Percentiles rank a stretch among this genome's conserved stretches.
These are phyloP conservation scores for Saturnia japonica DNA, from an alignment of 2,888 invertebrate genomes.

Conservation along the genomic window DNA sequence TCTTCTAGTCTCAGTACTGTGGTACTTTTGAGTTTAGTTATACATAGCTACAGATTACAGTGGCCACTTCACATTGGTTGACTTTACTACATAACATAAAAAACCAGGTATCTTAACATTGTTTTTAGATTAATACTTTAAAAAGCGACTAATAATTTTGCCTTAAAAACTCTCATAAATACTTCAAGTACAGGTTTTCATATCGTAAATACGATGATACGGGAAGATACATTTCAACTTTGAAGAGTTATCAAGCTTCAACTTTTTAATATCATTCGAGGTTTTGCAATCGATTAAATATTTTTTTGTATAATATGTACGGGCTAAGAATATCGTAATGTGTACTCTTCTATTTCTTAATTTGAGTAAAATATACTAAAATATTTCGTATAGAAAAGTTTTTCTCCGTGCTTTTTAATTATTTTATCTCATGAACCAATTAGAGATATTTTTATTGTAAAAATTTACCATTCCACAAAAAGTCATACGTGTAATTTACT, in stretches of 20 bases:
- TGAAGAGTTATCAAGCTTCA: not conserved
- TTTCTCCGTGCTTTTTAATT: no score
- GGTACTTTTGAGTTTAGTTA: no score
- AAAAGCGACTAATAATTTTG: not conserved
- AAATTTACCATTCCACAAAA: no score
- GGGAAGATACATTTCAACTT: slow-evolving; percentile 1
- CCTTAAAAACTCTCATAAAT: not conserved
- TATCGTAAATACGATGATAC: slow-evolving; percentile 2
- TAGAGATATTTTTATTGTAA: no score
- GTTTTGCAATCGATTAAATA: not conserved
- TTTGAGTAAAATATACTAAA: not conserved
- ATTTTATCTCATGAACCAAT: no score
- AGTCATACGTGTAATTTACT: no score
- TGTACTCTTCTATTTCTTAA: not conserved
- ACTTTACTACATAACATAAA: no score
- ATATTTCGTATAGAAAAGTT: not conserved
- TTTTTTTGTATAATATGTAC: not conserved
- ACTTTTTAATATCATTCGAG: slow-evolving; percentile 4
- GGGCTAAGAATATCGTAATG: not conserved
- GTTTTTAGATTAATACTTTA: not conserved
- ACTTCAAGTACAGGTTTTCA: not conserved
- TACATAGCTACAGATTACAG: no score
- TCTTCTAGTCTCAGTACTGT: no score
- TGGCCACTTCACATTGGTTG: no score
- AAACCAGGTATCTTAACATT: no score